phyloP scores from a whole-genome alignment of 1,140 invertebrate species.

The Lepidostoma basale region DNA sequence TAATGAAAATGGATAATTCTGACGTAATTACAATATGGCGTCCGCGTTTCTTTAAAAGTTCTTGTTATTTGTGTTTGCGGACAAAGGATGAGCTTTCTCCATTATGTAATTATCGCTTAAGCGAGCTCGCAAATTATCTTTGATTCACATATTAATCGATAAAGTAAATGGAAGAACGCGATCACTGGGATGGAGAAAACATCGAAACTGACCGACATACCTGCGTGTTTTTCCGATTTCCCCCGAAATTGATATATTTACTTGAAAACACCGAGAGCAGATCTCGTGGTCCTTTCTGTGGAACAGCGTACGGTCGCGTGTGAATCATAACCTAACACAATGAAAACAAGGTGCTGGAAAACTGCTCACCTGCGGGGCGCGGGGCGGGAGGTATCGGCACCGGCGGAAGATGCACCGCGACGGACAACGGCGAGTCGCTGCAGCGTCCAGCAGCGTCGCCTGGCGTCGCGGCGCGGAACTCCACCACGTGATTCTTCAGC shows the following conservation, averaged over 20 bases:
- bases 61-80: constrained; percentile 31
- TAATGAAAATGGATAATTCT: constrained; percentile 41
- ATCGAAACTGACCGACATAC: constrained; percentile 11
- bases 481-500: background rate
- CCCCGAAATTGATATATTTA: background rate
- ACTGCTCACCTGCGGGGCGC: constrained; percentile 24
- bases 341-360: constrained; percentile 13
- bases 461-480: constrained; percentile 50
- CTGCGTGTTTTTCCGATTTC: background rate
- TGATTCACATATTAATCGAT: background rate
- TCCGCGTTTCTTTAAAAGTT: constrained; percentile 9
- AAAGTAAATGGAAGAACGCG: background rate
- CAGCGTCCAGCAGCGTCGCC: constrained; percentile 48
- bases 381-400: constrained; percentile 55
- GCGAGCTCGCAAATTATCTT: background rate
- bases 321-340: constrained; percentile 6
- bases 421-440: constrained; percentile 49
- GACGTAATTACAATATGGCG: constrained; percentile 62
- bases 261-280: background rate
- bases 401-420: constrained; percentile 43
- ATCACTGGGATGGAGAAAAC: constrained; percentile 6
- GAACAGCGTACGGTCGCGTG: background rate
- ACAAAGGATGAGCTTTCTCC: constrained; percentile 17
- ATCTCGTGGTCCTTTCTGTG: background rate
- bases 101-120: constrained; percentile 23